Percentiles rank a stretch among this genome's conserved stretches.
Evolutionary conservation across 30 jellyfish, hydroid and myxozoan species (phyloP).

Genomic region (Cassiopea andromeda): DNA sequence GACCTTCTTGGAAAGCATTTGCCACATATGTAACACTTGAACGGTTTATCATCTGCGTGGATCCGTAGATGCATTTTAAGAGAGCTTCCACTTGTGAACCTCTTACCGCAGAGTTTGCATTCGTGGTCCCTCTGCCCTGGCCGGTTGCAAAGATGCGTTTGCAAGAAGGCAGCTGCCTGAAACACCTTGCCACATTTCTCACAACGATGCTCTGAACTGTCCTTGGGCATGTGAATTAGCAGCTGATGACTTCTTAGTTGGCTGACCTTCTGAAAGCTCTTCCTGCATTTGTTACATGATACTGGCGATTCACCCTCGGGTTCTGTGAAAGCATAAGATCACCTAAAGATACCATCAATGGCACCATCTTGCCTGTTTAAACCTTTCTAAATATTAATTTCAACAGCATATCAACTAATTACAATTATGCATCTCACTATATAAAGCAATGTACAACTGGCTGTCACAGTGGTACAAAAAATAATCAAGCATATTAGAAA

Average conservation of each 20-base stretch:
- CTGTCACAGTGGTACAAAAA: no score
- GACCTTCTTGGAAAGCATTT: slow-evolving; percentile 55
- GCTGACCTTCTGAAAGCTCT: slow-evolving; percentile 12
- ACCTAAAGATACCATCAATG: no score
- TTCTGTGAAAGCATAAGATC: neutral
- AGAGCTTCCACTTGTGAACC: slow-evolving; percentile 58
- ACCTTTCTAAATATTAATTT: no score
- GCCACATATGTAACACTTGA: slow-evolving; percentile 60
- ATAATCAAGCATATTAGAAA: no score
- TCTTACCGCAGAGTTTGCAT: slow-evolving; percentile 48
- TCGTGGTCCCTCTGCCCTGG: slow-evolving; percentile 58
- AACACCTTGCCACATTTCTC: slow-evolving; percentile 64
- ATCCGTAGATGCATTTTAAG: slow-evolving; percentile 41
- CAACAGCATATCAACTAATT: no score
- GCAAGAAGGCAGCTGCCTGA: slow-evolving; percentile 66
- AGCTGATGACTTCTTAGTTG: slow-evolving; percentile 51
- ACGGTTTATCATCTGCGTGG: slow-evolving; percentile 63
- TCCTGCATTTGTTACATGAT: slow-evolving; percentile 42
- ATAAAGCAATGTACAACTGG: no score
- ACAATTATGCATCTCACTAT: no score
- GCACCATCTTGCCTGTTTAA: no score
- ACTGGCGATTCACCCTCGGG: slow-evolving; percentile 15
- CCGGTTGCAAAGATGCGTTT: slow-evolving; percentile 66
- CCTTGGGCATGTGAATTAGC: slow-evolving; percentile 33
- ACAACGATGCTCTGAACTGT: slow-evolving; percentile 49